Conservation (phyloP, 1,140 invertebrate genomes). For the Agrypnia vestita region DNA sequence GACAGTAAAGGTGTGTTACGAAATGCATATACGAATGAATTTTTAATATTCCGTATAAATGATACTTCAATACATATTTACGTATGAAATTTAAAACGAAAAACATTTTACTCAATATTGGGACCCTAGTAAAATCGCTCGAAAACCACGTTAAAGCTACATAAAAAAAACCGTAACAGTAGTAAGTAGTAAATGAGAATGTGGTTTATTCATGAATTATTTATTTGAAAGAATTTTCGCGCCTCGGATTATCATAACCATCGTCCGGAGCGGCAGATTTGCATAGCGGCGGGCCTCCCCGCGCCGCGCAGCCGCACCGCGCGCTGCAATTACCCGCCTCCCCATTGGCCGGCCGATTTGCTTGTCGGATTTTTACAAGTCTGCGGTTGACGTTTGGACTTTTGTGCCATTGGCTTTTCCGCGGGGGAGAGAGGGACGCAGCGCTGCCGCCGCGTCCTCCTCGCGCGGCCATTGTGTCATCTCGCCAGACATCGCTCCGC, state of each 20-base stretch:
- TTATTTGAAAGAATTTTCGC: conserved; percentile 3
- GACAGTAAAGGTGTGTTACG: too few species aligned
- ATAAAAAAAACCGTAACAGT: too few species aligned
- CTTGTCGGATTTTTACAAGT: conserved; percentile 34
- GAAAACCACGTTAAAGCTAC: too few species aligned
- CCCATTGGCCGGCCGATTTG: conserved; percentile 52
- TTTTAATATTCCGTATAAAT: too few species aligned
- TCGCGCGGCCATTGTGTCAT: conserved; percentile 23
- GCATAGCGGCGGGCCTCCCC: neutral
- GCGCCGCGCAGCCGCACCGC: neutral
- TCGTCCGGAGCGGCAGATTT: conserved; percentile 7
- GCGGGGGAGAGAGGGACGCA: conserved; percentile 38
- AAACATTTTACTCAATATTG: too few species aligned
- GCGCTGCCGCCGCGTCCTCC: neutral
- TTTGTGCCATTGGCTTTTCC: conserved; percentile 27
- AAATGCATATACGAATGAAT: too few species aligned
- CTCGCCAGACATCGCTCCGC: neutral
- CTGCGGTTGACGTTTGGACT: conserved; percentile 38
- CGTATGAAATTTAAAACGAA: too few species aligned
- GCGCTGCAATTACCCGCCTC: conserved; percentile 40
- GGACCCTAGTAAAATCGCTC: too few species aligned
- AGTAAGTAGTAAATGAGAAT: too few species aligned
- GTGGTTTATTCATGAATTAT: neutral
- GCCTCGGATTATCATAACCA: conserved; percentile 3
- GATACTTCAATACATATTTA: too few species aligned